Percentiles rank a stretch among this genome's conserved stretches.
Evolutionary conservation across 2,888 invertebrate species (phyloP).

Genomic region (Drosophila bunnanda): DNA sequence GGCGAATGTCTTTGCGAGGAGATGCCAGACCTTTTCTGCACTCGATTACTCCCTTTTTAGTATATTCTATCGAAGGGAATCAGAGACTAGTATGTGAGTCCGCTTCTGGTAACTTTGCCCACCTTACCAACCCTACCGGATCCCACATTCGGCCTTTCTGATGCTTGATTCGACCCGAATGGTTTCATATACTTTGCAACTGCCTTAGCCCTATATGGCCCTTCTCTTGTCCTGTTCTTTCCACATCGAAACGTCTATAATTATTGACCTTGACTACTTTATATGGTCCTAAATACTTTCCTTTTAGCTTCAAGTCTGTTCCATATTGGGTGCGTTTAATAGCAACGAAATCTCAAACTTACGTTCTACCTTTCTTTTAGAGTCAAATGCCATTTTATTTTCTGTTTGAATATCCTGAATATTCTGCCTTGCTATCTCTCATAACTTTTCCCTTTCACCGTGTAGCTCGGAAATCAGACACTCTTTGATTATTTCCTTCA

Average conservation of each 20-base stretch:
- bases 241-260: not conserved
- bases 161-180: not conserved
- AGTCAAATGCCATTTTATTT: too few relatives aligned
- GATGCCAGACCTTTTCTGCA: too few relatives aligned
- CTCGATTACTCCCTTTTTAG: too few relatives aligned
- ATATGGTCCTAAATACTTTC: not conserved
- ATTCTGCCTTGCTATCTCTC: not conserved
- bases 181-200: slow-evolving; percentile 4
- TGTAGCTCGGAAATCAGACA: not conserved
- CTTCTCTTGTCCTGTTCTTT: not conserved
- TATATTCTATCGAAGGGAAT: too few relatives aligned
- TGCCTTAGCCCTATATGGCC: not conserved
- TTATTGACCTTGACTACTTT: not conserved
- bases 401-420: too few relatives aligned
- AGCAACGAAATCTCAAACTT: not conserved
- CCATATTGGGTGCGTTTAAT: not conserved
- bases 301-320: not conserved
- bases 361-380: not conserved
- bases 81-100: too few relatives aligned
- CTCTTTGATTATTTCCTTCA: too few relatives aligned
- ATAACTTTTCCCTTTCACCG: not conserved
- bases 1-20: too few relatives aligned
- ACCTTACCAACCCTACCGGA: not conserved
- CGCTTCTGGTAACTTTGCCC: too few relatives aligned
- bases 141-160: not conserved